A percentile compares a stretch with the other conserved stretches of the same genome.
Evolutionary conservation across 2,797 vertebrate genomes (phyloP).

Genomic region (Mormyrus hasselquistii): DNA sequence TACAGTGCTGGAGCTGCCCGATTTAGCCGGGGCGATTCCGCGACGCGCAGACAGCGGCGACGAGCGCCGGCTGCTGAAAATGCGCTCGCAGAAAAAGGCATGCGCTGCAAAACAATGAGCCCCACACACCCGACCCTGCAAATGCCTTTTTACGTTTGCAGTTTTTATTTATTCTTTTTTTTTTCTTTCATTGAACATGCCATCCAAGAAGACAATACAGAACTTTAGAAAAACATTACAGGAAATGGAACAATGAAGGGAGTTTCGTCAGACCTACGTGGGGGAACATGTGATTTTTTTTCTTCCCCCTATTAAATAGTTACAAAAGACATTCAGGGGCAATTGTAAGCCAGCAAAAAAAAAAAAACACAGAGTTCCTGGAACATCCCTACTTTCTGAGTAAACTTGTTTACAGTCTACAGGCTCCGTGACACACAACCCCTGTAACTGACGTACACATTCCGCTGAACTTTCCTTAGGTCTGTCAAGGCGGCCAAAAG

Average conservation of each 20-base stretch:
- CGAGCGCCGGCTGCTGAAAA: not conserved
- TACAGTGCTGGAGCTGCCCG: not conserved
- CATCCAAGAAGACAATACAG: constrained; percentile 31
- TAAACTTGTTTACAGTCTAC: not conserved
- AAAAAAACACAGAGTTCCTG: constrained; percentile 40
- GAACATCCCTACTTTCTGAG: constrained; percentile 17
- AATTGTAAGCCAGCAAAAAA: constrained; percentile 39
- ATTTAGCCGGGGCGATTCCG: not conserved
- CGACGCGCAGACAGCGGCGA: not conserved
- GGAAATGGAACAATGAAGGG: constrained; percentile 41
- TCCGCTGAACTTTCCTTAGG: not conserved
- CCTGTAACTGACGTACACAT: not conserved
- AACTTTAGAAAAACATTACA: constrained; percentile 33
- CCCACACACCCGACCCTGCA: constrained; percentile 29
- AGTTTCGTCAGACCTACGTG: constrained; percentile 24
- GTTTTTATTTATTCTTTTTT: not conserved
- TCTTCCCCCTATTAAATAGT: constrained; percentile 28
- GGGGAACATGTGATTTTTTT: constrained; percentile 32
- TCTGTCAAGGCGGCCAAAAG: not conserved
- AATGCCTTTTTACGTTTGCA: not conserved
- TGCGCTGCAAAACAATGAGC: constrained; percentile 38
- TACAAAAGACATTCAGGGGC: constrained; percentile 28
- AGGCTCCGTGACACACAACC: not conserved
- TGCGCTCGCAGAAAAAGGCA: constrained; percentile 28
- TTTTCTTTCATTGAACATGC: constrained; percentile 32